phyloP scores from a whole-genome alignment of 2,888 invertebrate genomes.

The Ectemnius lituratus region DNA sequence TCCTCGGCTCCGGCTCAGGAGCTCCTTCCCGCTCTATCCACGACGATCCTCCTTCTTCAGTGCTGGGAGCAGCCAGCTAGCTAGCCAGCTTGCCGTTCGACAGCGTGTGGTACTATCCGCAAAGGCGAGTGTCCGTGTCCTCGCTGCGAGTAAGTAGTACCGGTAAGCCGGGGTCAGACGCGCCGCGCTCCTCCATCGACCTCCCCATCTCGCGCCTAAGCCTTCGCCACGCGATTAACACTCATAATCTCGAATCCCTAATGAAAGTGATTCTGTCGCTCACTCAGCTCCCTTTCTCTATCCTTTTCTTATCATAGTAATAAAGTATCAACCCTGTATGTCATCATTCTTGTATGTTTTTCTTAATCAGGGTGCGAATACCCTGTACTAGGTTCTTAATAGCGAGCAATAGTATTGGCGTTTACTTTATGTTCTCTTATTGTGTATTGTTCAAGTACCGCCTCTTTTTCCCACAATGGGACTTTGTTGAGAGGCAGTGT shows the following conservation, averaged over 20 bases:
- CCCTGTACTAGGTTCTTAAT: too few species aligned
- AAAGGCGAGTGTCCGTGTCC: slow-evolving; percentile 48
- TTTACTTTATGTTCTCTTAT: too few species aligned
- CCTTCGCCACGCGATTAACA: slow-evolving; percentile 45
- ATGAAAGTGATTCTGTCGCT: slow-evolving; percentile 5
- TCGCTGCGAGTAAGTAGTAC: slow-evolving; percentile 44
- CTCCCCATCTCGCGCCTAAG: slow-evolving; percentile 51
- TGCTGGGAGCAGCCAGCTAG: slow-evolving; percentile 27
- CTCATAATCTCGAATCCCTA: slow-evolving; percentile 33
- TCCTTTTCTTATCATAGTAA: neutral
- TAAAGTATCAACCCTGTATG: too few species aligned
- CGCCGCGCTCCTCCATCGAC: slow-evolving; percentile 43
- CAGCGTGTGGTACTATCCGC: slow-evolving; percentile 50
- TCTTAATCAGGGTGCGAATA: too few species aligned
- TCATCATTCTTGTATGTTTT: too few species aligned
- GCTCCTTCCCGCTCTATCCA: slow-evolving; percentile 23
- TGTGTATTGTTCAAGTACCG: too few species aligned
- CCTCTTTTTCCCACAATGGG: too few species aligned
- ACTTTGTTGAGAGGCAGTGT: neutral
- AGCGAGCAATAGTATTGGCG: too few species aligned
- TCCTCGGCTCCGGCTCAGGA: slow-evolving; percentile 40
- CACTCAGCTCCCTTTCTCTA: neutral
- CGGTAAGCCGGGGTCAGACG: slow-evolving; percentile 55
- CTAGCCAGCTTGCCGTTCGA: slow-evolving; percentile 38
- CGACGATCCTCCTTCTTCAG: slow-evolving; percentile 9